phyloP scores from a whole-genome alignment of 2,797 vertebrate species.

The Trachurus trachurus region DNA sequence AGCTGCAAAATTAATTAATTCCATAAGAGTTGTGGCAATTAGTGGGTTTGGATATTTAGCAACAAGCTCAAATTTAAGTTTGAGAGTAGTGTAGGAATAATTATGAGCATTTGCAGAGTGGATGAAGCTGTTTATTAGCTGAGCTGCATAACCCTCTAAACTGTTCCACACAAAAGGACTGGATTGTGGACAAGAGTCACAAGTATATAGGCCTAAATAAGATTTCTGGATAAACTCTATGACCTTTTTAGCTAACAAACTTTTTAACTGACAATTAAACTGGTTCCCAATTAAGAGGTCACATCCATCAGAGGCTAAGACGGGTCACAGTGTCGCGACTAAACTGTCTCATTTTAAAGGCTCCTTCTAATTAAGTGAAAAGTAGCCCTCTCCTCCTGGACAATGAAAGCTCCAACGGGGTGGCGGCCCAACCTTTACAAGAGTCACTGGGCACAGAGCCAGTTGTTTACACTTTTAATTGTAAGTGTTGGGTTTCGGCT shows the following conservation, averaged over 20 bases:
- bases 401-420: no score
- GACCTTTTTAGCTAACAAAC: background rate
- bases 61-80: background rate
- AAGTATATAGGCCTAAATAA: background rate
- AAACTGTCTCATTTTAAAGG: no score
- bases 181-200: background rate
- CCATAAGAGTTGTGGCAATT: background rate
- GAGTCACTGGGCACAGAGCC: no score
- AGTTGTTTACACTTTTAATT: background rate
- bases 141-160: background rate
- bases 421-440: no score
- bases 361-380: no score
- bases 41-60: background rate
- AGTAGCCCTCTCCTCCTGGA: no score
- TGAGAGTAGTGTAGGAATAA: background rate
- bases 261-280: background rate
- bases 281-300: no score
- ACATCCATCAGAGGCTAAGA: no score
- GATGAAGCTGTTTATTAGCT: background rate
- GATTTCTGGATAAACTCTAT: background rate
- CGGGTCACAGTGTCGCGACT: no score
- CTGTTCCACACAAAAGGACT: background rate
- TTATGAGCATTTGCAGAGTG: background rate
- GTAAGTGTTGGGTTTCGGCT: background rate
- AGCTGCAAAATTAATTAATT: background rate